phyloP scores from a whole-genome alignment of 1,140 invertebrate species.

The Babylonia areolata region DNA sequence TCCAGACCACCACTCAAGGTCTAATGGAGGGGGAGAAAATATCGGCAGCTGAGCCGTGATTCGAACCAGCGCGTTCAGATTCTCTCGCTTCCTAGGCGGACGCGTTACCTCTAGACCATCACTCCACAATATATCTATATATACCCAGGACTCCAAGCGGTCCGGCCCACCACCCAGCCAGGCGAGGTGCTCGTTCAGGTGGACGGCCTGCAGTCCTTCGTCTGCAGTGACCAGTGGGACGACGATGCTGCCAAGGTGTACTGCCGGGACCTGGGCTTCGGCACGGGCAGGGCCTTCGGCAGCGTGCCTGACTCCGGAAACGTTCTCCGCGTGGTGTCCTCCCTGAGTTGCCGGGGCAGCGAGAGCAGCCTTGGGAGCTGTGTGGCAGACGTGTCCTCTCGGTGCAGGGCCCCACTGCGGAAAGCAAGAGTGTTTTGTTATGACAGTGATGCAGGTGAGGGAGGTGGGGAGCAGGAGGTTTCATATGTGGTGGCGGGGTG shows the following conservation, averaged over 20 bases:
- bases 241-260: constrained; percentile 82
- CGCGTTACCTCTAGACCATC: no score
- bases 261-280: constrained; percentile 82
- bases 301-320: constrained; percentile 37
- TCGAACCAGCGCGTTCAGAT: no score
- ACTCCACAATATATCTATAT: background rate
- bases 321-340: constrained; percentile 75
- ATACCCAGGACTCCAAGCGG: background rate
- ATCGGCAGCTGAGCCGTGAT: no score
- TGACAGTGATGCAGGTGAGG: no score
- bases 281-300: constrained; percentile 25
- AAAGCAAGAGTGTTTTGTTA: no score
- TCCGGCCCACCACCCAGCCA: background rate
- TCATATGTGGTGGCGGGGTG: no score
- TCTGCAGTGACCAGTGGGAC: constrained; percentile 86
- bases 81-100: no score
- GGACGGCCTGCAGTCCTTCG: constrained; percentile 76
- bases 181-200: constrained; percentile 73
- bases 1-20: no score
- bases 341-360: constrained; percentile 82
- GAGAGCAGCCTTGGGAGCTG: constrained; percentile 80
- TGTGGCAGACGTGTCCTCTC: constrained; percentile 79
- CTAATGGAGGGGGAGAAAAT: no score
- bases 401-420: no score
- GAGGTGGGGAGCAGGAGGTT: no score